These are phyloP conservation scores for Myotis lucifugus DNA, from an alignment of 2,113 vertebrate species.

Conservation along the genomic window DNA sequence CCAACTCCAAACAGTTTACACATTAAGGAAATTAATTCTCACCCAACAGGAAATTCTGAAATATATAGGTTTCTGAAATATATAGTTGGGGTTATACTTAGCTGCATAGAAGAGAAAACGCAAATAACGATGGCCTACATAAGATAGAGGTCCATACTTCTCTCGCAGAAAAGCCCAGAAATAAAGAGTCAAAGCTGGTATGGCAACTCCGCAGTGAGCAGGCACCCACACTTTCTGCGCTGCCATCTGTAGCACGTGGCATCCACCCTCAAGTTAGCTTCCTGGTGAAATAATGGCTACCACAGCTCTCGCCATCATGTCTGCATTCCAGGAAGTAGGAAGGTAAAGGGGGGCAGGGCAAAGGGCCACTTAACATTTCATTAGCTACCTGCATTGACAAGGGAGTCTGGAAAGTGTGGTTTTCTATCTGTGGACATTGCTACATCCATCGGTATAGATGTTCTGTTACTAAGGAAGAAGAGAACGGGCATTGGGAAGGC, in stretches of 20 bases:
- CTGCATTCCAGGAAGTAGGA: not conserved
- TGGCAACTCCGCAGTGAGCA: not conserved
- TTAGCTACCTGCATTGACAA: not conserved
- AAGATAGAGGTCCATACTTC: not conserved
- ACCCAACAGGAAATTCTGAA: constrained; percentile 51
- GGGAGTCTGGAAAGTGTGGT: not conserved
- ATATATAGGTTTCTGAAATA: not conserved
- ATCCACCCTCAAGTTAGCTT: not conserved
- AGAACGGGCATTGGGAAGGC: not conserved
- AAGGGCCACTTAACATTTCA: not conserved
- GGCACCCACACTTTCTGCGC: not conserved
- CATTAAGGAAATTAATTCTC: constrained; percentile 41
- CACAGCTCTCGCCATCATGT: not conserved
- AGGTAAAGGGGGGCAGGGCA: not conserved
- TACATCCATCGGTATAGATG: not conserved
- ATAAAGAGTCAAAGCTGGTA: not conserved
- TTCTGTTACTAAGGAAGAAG: not conserved
- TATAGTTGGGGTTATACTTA: not conserved
- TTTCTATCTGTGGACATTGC: not conserved
- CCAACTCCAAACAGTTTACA: not conserved
- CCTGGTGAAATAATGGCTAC: not conserved
- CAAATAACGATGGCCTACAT: not conserved
- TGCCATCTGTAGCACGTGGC: not conserved
- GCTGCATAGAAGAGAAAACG: constrained; percentile 16
- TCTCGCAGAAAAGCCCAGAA: not conserved